These are phyloP conservation scores for Caloenas nicobarica DNA, from an alignment of 2,113 vertebrate species.

Conservation along the genomic window DNA sequence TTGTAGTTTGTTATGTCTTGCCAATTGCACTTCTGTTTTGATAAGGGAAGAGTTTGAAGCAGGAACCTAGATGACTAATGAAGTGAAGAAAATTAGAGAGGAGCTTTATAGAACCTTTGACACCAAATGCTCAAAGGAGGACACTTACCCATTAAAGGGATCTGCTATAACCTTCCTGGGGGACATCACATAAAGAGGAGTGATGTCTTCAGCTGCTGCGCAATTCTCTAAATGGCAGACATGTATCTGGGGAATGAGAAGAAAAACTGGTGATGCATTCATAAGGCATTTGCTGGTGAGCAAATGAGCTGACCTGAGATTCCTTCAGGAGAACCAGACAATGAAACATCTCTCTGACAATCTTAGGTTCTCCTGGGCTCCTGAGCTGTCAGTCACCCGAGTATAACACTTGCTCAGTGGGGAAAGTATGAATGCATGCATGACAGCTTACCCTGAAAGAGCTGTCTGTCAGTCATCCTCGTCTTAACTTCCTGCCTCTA, in stretches of 20 bases:
- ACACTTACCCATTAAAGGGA: conserved; percentile 79
- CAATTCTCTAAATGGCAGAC: conserved; percentile 76
- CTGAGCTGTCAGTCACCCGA: background rate
- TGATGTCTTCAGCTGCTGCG: conserved; percentile 60
- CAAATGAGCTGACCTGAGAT: background rate
- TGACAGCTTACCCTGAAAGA: background rate
- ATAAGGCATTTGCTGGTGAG: background rate
- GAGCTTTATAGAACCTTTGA: background rate
- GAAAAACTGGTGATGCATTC: background rate
- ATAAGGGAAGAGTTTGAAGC: background rate
- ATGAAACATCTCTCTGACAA: background rate
- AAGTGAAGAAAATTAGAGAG: background rate
- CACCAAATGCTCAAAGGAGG: background rate
- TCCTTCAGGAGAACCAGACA: background rate
- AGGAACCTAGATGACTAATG: background rate
- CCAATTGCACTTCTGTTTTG: background rate
- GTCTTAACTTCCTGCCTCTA: background rate
- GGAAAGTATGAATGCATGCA: background rate
- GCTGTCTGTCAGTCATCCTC: background rate
- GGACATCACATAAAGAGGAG: conserved; percentile 33
- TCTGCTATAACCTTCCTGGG: conserved; percentile 76
- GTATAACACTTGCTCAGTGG: background rate
- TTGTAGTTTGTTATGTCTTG: background rate
- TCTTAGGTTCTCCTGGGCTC: background rate
- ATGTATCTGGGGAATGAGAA: conserved; percentile 67